A percentile compares a stretch with the other conserved stretches of the same genome.
Conservation (phyloP, 2,888 invertebrate species). For the Polietes domitor region DNA sequence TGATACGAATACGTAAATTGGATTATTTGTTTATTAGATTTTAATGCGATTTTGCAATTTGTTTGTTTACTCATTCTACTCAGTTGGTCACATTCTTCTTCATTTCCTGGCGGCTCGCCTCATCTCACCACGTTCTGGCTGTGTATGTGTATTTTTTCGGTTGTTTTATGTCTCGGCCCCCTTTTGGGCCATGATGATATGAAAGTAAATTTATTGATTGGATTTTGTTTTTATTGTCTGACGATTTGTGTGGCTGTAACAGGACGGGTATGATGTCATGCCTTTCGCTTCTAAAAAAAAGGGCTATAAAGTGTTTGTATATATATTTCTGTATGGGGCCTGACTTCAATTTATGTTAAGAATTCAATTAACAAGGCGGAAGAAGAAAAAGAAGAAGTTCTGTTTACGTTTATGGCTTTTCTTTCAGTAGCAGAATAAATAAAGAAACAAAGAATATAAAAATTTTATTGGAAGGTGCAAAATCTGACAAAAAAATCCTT, state of each 20-base stretch:
- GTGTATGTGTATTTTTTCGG: not conserved
- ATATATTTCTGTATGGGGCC: not conserved
- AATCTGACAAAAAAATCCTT: too few relatives aligned
- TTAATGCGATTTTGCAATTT: conserved; percentile 66
- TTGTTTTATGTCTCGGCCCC: not conserved
- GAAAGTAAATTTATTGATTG: conserved; percentile 56
- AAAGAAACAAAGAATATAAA: too few relatives aligned
- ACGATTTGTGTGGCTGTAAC: conserved; percentile 1
- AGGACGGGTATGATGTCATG: not conserved
- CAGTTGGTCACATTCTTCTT: not conserved
- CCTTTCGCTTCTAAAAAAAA: conserved; percentile 28
- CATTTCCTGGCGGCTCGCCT: not conserved
- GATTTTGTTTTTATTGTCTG: conserved; percentile 28
- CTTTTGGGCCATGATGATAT: not conserved
- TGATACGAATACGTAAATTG: conserved; percentile 63
- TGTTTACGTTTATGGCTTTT: not conserved
- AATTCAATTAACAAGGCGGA: not conserved
- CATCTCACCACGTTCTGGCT: not conserved
- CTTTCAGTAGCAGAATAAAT: too few relatives aligned
- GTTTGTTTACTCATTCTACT: conserved; percentile 44
- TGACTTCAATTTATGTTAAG: not conserved
- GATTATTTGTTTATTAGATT: conserved; percentile 67
- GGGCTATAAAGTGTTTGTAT: conserved; percentile 31
- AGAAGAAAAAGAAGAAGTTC: not conserved
- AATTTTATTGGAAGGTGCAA: too few relatives aligned